These are phyloP conservation scores for Pituophis catenifer DNA, from an alignment of 2,113 vertebrate genomes.

Conservation along the genomic window DNA sequence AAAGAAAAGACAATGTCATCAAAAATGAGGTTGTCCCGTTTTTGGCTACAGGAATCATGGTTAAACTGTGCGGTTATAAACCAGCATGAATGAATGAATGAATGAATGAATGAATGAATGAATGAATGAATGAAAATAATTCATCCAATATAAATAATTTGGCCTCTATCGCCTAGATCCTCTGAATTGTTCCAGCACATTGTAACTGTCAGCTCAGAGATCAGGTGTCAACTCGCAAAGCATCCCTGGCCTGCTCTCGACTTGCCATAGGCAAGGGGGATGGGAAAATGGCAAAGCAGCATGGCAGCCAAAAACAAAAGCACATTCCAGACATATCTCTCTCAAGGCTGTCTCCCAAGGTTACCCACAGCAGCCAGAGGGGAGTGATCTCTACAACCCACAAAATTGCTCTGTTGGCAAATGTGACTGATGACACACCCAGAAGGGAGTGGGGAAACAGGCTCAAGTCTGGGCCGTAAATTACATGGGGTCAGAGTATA, in stretches of 20 bases:
- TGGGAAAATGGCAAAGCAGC: no score
- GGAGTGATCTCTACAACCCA: no score
- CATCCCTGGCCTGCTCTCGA: no score
- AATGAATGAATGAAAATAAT: not conserved
- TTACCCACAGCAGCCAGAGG: no score
- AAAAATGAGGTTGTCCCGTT: not conserved
- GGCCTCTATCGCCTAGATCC: not conserved
- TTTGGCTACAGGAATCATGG: not conserved
- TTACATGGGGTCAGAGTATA: not conserved
- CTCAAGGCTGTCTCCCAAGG: no score
- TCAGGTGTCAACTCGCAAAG: not conserved
- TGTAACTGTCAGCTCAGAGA: not conserved
- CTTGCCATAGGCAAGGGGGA: no score
- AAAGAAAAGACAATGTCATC: not conserved
- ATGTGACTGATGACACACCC: no score
- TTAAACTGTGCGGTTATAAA: not conserved
- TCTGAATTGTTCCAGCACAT: not conserved
- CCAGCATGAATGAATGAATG: not conserved
- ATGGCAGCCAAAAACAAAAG: no score
- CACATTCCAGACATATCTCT: no score
- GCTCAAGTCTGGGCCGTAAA: no score
- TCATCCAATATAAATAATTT: not conserved
- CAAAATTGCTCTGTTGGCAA: no score
- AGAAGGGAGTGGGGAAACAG: no score
- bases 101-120: not conserved